Evolutionary conservation across 1,140 invertebrate species (phyloP).

Genomic region (Megathymus violae): DNA sequence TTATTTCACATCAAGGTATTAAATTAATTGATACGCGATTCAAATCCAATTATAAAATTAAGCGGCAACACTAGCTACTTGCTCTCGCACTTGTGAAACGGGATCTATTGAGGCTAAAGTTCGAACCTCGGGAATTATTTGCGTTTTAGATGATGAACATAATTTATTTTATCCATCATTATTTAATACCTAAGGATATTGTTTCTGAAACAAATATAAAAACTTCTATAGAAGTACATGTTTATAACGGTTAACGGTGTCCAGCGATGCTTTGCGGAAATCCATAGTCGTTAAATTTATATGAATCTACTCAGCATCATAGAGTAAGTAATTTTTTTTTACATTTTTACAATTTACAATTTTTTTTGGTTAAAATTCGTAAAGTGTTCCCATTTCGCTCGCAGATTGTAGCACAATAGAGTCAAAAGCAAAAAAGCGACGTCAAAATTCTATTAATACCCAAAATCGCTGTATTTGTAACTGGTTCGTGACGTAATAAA

Average conservation of each 20-base stretch:
- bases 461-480: background rate
- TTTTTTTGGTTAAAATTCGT: no score
- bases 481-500: background rate
- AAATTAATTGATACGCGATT: background rate
- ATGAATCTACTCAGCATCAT: no score
- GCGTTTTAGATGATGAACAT: background rate
- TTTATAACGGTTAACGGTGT: no score
- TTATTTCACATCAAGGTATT: background rate
- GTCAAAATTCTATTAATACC: no score
- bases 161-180: slow-evolving; percentile 3
- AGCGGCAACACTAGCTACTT: background rate
- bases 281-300: no score
- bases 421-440: no score
- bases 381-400: no score
- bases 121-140: background rate
- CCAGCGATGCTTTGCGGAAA: no score
- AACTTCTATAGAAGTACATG: no score
- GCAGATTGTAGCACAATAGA: no score
- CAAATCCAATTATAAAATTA: background rate
- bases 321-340: no score
- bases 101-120: slow-evolving; percentile 2
- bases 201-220: background rate
- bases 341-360: no score
- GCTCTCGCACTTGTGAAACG: background rate
- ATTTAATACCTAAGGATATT: background rate